phyloP scores from a whole-genome alignment of 2,113 vertebrate genomes.

The Trogon surrucura region DNA sequence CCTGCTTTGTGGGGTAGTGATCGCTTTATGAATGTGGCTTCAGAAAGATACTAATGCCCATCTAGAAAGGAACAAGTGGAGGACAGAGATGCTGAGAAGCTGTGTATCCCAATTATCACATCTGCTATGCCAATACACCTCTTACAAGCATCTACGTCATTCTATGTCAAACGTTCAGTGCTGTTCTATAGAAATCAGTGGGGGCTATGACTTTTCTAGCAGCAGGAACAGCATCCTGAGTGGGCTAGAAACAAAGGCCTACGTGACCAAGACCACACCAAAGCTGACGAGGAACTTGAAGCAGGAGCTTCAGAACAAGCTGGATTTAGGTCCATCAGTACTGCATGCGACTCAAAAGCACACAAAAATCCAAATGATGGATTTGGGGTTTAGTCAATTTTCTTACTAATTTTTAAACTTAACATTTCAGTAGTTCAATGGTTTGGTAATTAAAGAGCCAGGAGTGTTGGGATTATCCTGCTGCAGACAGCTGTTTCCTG shows the following conservation, averaged over 20 bases:
- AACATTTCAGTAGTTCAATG: background rate
- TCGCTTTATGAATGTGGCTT: background rate
- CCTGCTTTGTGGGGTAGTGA: background rate
- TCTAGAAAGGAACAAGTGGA: background rate
- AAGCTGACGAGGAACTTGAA: background rate
- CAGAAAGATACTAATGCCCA: background rate
- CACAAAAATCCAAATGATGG: background rate
- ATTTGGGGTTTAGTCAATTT: background rate
- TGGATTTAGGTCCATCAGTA: background rate
- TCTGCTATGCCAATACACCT: background rate
- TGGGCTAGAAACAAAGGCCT: background rate
- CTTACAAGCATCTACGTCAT: background rate
- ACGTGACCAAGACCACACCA: background rate
- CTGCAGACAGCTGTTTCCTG: background rate
- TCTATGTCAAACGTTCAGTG: background rate
- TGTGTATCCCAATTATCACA: background rate
- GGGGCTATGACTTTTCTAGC: background rate
- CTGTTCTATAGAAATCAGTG: background rate
- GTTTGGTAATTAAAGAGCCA: background rate
- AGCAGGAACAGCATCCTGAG: background rate
- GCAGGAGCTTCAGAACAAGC: background rate
- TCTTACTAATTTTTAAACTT: background rate
- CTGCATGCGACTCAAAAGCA: fast-evolving
- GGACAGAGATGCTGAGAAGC: background rate
- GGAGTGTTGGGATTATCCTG: background rate